phyloP scores from a whole-genome alignment of 92 coral and sea anemone genomes.

The Parazoanthus atlanticus region DNA sequence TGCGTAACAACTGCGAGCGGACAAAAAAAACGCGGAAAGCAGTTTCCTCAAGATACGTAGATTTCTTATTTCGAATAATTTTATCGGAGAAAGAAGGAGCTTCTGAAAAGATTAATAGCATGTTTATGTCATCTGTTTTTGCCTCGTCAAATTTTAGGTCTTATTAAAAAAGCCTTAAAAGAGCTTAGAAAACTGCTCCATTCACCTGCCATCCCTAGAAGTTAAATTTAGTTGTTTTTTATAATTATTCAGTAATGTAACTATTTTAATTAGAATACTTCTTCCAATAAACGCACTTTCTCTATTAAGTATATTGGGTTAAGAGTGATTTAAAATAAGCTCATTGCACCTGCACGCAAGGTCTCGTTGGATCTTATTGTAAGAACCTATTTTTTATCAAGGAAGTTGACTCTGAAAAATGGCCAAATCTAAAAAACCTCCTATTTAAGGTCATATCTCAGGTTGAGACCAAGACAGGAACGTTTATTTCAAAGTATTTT shows the following conservation, averaged over 20 bases:
- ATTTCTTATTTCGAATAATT: too few relatives aligned
- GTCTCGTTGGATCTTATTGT: background rate
- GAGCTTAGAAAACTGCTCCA: background rate
- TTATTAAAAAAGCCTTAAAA: background rate
- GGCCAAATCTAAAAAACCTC: too few relatives aligned
- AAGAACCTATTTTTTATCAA: too few relatives aligned
- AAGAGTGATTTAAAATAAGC: background rate
- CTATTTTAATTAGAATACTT: background rate
- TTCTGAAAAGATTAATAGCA: too few relatives aligned
- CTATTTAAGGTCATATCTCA: too few relatives aligned
- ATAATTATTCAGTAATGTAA: background rate
- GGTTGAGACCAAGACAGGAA: background rate
- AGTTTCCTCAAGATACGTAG: too few relatives aligned
- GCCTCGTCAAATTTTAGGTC: background rate
- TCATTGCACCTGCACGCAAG: background rate
- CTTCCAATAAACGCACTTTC: background rate
- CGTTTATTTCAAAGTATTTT: background rate
- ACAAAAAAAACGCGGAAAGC: too few relatives aligned
- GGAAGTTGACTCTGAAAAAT: background rate
- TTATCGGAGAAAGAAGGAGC: too few relatives aligned
- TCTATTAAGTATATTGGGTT: background rate
- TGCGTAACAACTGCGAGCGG: too few relatives aligned
- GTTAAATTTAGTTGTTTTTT: background rate
- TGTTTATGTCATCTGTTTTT: too few relatives aligned
- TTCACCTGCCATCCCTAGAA: background rate